Evolutionary conservation across 2,888 invertebrate genomes (phyloP).

Genomic region (Phania funesta): DNA sequence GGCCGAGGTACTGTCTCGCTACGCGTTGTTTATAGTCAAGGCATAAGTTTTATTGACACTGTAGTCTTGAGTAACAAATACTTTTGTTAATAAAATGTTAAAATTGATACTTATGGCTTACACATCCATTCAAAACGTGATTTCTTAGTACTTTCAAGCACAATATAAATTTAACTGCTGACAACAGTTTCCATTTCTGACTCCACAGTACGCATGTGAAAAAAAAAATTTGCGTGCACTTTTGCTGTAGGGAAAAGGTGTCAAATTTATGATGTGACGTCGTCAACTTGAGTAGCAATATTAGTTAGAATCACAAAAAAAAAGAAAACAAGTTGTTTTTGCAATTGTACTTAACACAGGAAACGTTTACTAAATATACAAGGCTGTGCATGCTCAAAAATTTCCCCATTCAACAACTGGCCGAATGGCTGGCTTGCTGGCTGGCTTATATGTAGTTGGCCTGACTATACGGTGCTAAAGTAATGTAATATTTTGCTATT

Average conservation of each 20-base stretch:
- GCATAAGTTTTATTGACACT: too few relatives aligned
- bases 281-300: conserved; percentile 56
- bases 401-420: too few relatives aligned
- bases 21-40: too few relatives aligned
- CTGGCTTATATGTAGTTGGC: too few relatives aligned
- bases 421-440: conserved; percentile 2
- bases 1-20: too few relatives aligned
- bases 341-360: conserved; percentile 53
- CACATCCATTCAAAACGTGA: too few relatives aligned
- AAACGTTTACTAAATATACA: conserved; percentile 55
- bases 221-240: not conserved
- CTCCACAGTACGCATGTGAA: not conserved
- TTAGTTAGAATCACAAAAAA: conserved; percentile 17
- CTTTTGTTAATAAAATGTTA: too few relatives aligned
- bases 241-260: conserved; percentile 59
- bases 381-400: not conserved
- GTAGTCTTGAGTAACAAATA: too few relatives aligned
- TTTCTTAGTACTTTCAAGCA: too few relatives aligned
- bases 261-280: conserved; percentile 62
- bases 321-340: conserved; percentile 15
- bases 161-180: too few relatives aligned
- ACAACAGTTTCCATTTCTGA: too few relatives aligned
- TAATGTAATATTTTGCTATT: not conserved
- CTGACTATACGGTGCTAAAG: not conserved
- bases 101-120: too few relatives aligned